Evolutionary conservation across 2,888 invertebrate species (phyloP).

Genomic region (Adineta ricciae): DNA sequence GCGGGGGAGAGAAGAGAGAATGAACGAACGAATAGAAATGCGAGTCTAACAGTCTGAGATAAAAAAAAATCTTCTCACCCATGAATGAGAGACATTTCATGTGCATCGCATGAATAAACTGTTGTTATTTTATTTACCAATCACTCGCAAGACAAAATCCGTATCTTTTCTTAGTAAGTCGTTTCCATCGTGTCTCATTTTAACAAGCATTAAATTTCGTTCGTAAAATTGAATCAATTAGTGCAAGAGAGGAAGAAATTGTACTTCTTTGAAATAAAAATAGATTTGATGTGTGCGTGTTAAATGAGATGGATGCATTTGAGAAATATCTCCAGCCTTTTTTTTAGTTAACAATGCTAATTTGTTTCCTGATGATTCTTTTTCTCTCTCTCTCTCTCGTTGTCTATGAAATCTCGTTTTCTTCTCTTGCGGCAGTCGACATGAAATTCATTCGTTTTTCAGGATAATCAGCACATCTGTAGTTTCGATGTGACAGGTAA

Average conservation of each 20-base stretch:
- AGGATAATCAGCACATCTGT: not conserved
- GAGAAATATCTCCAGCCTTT: not conserved
- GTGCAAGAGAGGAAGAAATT: not conserved
- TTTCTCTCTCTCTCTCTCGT: not conserved
- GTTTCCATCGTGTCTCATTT: not conserved
- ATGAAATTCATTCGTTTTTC: not conserved
- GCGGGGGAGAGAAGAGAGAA: not conserved
- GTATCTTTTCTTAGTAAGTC: not conserved
- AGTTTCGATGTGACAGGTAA: not conserved
- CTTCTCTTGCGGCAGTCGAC: not conserved
- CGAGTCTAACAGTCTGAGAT: not conserved
- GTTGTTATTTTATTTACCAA: not conserved
- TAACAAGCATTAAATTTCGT: not conserved
- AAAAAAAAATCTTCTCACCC: not conserved
- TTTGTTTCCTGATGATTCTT: not conserved
- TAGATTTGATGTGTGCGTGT: not conserved
- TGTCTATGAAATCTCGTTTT: not conserved
- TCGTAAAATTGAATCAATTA: not conserved
- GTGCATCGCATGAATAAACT: not conserved
- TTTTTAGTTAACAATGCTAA: conserved; percentile 10
- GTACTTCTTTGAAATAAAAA: not conserved
- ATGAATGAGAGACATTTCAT: not conserved
- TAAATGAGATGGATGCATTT: not conserved
- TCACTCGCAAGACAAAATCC: not conserved
- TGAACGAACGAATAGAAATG: not conserved